Percentiles rank a stretch among this genome's conserved stretches.
Evolutionary conservation across 2,113 vertebrate species (phyloP).

Genomic region (Holacanthus passer): DNA sequence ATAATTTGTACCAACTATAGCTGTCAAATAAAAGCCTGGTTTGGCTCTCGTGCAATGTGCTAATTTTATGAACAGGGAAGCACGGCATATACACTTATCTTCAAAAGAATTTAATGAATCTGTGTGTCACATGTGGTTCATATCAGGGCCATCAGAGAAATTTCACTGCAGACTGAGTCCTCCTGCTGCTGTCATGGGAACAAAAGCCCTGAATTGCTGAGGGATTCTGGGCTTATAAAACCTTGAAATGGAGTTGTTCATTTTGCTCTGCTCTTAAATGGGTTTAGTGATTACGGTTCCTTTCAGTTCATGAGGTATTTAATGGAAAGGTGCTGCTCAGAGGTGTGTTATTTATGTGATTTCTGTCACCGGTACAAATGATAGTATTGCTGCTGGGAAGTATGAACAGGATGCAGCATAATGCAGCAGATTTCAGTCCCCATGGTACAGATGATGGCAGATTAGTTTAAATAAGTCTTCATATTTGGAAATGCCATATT

Average conservation of each 20-base stretch:
- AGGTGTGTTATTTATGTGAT: background rate
- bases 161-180: slow-evolving; percentile 13
- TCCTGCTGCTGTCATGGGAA: slow-evolving; percentile 66
- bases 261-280: slow-evolving; percentile 25
- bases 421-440: slow-evolving; percentile 16
- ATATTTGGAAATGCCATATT: background rate
- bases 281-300: slow-evolving; percentile 9
- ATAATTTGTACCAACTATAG: background rate
- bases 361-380: background rate
- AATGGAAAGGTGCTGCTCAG: slow-evolving; percentile 4
- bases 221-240: slow-evolving; percentile 34
- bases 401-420: background rate
- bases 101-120: slow-evolving; percentile 4
- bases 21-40: slow-evolving; percentile 11
- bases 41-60: background rate
- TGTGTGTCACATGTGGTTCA: background rate
- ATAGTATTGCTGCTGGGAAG: slow-evolving; percentile 1
- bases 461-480: background rate
- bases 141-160: slow-evolving; percentile 26
- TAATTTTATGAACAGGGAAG: slow-evolving; percentile 10
- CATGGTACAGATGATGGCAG: slow-evolving; percentile 13
- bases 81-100: background rate
- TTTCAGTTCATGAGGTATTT: slow-evolving; percentile 20
- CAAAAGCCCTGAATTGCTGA: slow-evolving; percentile 47
- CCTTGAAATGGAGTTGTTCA: slow-evolving; percentile 18